Evolutionary conservation across 2,888 invertebrate genomes (phyloP), one percentile per base, ranked within the genome.

Genomic region (Stomorhina lunata): DNA sequence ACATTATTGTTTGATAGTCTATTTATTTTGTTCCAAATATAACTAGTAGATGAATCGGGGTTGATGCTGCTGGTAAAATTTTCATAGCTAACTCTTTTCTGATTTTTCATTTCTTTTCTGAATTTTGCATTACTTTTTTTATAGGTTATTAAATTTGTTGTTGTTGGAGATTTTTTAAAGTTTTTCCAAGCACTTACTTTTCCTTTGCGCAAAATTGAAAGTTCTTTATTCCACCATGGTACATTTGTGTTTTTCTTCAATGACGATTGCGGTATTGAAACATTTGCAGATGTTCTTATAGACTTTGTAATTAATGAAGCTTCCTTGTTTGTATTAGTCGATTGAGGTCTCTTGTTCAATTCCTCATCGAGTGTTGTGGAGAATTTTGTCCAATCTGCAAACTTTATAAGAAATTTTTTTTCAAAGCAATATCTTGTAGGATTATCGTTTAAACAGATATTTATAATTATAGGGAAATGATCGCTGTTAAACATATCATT

Each of bases 391-490:
- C n/a, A n/a, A n/a, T n/a, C n/a, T n/a, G n/a, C n/a, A n/a, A n/a
- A n/a, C n/a, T n/a, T n/a, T n/a, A n/a, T n/a, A n/a, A n/a, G n/a
- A n/a, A n/a, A n/a, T n/a, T n/a, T n/a, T n/a, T n/a, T n/a, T n/a
- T n/a, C n/a, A n/a, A n/a, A n/a, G n/a, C n/a, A n/a, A n/a, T 6
- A 34, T 43, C 43, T 40, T 6, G 4, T 5, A 12, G 3, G 37
- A 40, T 69, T 32, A 17, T 57, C 55, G 2, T 43, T 61, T 17
- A 53, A n/a, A 1, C 10, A 20, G 15, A 61, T 37, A 40, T 73
- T 79, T n/a, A 65, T 48, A 12, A 48, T 4, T 7, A 77, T 81
- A 4, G 65, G 76, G 29, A 68, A 81, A 63, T 78, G 72, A 22
- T 77, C 77, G 59, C 78, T 63, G 17, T 17, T 68, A 29, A 65